Conservation (phyloP, 2,888 invertebrate species). For the Notocelia uddmanniana region DNA sequence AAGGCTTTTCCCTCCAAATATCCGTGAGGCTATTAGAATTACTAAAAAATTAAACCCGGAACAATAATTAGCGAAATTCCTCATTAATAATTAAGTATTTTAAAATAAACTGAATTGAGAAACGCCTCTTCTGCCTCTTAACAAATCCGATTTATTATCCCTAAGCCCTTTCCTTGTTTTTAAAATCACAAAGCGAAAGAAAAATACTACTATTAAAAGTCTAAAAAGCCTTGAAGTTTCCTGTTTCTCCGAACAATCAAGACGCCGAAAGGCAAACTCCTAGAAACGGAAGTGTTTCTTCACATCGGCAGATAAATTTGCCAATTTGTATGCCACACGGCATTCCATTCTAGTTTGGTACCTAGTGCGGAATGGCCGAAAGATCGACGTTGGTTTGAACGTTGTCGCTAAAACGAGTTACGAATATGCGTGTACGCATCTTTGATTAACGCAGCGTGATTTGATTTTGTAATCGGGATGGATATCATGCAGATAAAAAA, state of each 20-base stretch:
- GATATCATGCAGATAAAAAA: neutral
- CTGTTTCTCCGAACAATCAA: constrained; percentile 37
- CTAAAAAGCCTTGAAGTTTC: constrained; percentile 20
- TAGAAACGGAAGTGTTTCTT: constrained; percentile 39
- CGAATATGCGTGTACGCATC: constrained; percentile 1
- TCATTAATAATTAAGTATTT: neutral
- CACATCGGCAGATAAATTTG: constrained; percentile 31
- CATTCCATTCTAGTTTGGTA: constrained; percentile 44
- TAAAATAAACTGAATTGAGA: neutral
- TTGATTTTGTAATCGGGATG: neutral
- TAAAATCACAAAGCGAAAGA: constrained; percentile 13
- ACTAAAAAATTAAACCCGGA: neutral
- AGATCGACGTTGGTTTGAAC: constrained; percentile 3
- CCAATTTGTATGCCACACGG: constrained; percentile 38
- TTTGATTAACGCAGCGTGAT: neutral
- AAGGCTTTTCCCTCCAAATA: neutral
- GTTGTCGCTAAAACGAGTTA: neutral
- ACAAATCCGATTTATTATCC: constrained; percentile 13
- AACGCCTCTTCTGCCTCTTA: neutral
- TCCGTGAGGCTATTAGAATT: neutral
- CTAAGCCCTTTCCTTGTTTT: constrained; percentile 16
- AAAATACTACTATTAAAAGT: constrained; percentile 13
- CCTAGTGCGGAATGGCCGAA: constrained; percentile 18
- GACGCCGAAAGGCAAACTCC: constrained; percentile 37
- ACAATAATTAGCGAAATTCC: neutral